Evolutionary conservation across 2,888 invertebrate genomes (phyloP), one percentile per base, ranked within the genome.

Genomic region (Laspeyria flexula): DNA sequence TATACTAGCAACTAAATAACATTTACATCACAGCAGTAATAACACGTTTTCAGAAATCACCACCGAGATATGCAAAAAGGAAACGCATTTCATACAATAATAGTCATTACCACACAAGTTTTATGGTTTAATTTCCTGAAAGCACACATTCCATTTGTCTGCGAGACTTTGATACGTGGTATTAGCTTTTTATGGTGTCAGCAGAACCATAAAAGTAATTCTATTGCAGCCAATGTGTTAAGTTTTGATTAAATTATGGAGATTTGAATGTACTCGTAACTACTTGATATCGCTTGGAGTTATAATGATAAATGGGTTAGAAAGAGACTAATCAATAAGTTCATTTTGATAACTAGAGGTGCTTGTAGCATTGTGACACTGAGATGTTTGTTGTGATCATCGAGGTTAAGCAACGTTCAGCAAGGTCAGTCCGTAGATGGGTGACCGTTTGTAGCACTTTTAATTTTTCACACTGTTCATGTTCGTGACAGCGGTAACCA

Each of bases 101-200:
- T 81, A 70, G 56, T 75, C 79, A 79, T 86, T 83, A 81, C 77
- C 60, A 63, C 75, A 68, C 75, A 66, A 63, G 66, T 68, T 86
- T 89, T 87, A 90, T 87, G 81, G 83, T 83, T 88, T 90, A 88
- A 91, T 91, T 91, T 91, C 90, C 90, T 90, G 88, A 83, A 81
- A 81, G 84, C 76, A 63, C 66, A 66, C 80, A 76, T 81, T 83
- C 77, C 81, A 82, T 85, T 83, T 79, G 81, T 79, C 75, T 77
- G 71, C 58, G 57, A 55, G 61, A 64, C 63, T 60, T 61, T 64
- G 78, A 76, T 77, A 83, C 79, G 81, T 80, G 79, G 68, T 81
- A 78, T 78, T 75, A 75, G 74, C 71, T 72, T 81, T 83, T 85
- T 86, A 85, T 83, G 78, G 71, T 60, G 66, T 71, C 53, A 64